Base-by-base conservation (phyloP, 2,113 vertebrate genomes). In the Rhinogobius similis region DNA sequence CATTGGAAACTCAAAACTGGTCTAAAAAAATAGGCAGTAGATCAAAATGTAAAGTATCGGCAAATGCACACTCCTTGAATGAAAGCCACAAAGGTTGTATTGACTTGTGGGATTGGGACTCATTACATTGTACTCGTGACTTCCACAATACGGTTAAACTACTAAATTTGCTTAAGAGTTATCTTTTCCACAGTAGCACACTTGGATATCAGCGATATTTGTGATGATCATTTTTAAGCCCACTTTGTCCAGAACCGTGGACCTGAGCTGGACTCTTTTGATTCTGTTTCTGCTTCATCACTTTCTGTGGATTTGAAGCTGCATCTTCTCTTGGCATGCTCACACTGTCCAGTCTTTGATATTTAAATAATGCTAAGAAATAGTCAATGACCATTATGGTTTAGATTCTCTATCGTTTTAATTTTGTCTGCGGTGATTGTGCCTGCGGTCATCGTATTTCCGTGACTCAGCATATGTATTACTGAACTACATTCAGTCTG, bases 21-120 rank as follows among this genome's bases (percentile, higher is more conserved):
- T 16, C 58, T 44, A 76, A 72, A 65, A 2, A 68, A 11, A 53
- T 11, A 16, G 58, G 53, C 55, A 36, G n/a, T 70, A 76, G 62
- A 67, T 63, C 72, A n/a, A 70, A 83, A 82, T 81, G 81, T 83
- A 81, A 75, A 88, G 85, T 86, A 83, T 90, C 87, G 82, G 89
- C 90, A 78, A 86, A 82, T 79, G 82, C 83, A 85, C 88, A 83
- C 89, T 87, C 87, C 87, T 90, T 87, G 84, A 82, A 70, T 38
- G 48, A 86, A 78, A 83, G 76, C 78, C 80, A 73, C 20, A 81
- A 73, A 80, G 67, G 78, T 73, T 79, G 82, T 62, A 72, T 38
- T 55, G 65, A 69, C 52, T 50, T 71, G 70, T 52, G 12, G 43
- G 69, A 70, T 76, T 65, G 70, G 72, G 56, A 72, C 68, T 53